Evolutionary conservation across 1,140 invertebrate species (phyloP).

Genomic region (Popillia japonica): DNA sequence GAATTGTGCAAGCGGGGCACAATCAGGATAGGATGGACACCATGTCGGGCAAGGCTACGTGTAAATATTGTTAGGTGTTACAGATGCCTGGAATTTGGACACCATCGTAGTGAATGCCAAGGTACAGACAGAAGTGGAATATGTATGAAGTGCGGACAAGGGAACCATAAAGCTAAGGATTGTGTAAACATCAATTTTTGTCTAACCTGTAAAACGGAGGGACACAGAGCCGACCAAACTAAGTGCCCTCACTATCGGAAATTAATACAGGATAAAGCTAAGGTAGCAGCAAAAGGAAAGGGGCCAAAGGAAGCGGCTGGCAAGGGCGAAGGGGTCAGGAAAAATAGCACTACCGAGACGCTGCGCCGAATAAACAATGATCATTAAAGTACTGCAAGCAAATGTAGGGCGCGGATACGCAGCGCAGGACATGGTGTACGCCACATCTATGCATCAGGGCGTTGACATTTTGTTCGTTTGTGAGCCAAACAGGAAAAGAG

Average conservation of each 20-base stretch:
- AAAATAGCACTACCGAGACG: too few relatives aligned
- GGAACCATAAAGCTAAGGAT: constrained; percentile 32
- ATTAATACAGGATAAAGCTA: constrained; percentile 8
- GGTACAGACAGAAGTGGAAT: constrained; percentile 24
- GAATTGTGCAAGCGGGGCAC: too few relatives aligned
- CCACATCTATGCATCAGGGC: too few relatives aligned
- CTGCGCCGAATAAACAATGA: too few relatives aligned
- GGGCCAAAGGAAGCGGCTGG: too few relatives aligned
- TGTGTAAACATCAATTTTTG: not conserved
- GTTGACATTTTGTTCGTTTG: too few relatives aligned
- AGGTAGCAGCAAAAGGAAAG: not conserved
- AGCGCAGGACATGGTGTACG: too few relatives aligned
- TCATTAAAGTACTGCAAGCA: too few relatives aligned
- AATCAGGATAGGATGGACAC: constrained; percentile 22
- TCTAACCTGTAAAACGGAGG: constrained; percentile 32
- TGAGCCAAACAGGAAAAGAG: too few relatives aligned
- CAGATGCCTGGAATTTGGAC: constrained; percentile 31
- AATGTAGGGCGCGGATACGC: too few relatives aligned
- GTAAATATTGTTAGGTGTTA: constrained; percentile 30
- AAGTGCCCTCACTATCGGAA: constrained; percentile 29
- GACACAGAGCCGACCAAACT: constrained; percentile 35
- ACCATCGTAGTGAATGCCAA: constrained; percentile 31
- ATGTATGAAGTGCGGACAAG: constrained; percentile 37
- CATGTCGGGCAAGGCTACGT: constrained; percentile 5
- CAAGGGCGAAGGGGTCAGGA: too few relatives aligned